phyloP scores from a whole-genome alignment of 2,888 invertebrate genomes.

The Ennomos erosarius region DNA sequence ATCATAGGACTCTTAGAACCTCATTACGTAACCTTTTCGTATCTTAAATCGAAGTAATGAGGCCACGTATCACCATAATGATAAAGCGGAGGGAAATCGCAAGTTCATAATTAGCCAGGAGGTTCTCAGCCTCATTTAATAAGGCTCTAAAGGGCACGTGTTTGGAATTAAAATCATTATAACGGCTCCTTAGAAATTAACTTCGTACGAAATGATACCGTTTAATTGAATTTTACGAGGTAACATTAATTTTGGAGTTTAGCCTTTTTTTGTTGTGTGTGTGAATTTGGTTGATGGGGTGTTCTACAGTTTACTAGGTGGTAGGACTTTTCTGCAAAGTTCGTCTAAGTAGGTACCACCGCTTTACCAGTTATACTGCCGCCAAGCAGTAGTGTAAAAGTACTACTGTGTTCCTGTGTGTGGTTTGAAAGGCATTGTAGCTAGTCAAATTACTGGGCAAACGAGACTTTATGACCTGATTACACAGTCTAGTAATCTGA shows the following conservation, averaged over 20 bases:
- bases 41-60: conserved; percentile 31
- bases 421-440: too few relatives aligned
- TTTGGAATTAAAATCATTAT: conserved; percentile 41
- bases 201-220: conserved; percentile 34
- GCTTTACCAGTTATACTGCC: too few relatives aligned
- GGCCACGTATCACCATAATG: conserved; percentile 27
- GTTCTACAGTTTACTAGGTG: too few relatives aligned
- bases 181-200: conserved; percentile 37
- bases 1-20: not conserved
- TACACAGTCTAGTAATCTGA: too few relatives aligned
- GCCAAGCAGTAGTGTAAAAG: too few relatives aligned
- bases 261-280: not conserved
- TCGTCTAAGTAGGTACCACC: too few relatives aligned
- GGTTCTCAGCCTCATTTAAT: conserved; percentile 33
- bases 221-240: conserved; percentile 36
- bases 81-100: conserved; percentile 29
- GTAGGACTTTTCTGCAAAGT: too few relatives aligned
- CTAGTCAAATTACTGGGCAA: too few relatives aligned
- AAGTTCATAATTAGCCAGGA: conserved; percentile 29
- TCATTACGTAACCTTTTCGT: conserved; percentile 20
- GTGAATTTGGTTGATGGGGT: conserved; percentile 9
- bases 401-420: too few relatives aligned
- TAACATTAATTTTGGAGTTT: conserved; percentile 8
- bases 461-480: too few relatives aligned
- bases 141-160: conserved; percentile 39